A percentile compares a stretch with the other conserved stretches of the same genome.
These are phyloP conservation scores for Epinephelus awoara DNA, from an alignment of 2,797 vertebrate species.

Conservation along the genomic window DNA sequence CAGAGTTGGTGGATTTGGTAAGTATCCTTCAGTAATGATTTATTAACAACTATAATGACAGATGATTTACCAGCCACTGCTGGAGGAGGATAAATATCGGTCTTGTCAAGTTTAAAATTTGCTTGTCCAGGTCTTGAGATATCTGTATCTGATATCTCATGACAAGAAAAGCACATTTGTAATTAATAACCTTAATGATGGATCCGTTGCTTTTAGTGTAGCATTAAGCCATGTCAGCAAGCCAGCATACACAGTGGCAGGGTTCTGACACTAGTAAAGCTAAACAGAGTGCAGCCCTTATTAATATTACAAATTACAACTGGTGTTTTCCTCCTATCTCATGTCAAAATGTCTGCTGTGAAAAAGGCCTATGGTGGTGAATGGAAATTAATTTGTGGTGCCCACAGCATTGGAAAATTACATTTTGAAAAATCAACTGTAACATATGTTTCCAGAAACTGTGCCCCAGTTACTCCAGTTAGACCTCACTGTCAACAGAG, in stretches of 20 bases:
- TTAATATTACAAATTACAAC: slow-evolving; percentile 8
- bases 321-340: background rate
- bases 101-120: background rate
- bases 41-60: no score
- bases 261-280: background rate
- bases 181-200: slow-evolving; percentile 7
- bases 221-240: background rate
- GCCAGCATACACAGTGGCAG: background rate
- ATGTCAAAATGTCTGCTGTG: background rate
- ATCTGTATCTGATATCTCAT: no score
- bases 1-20: no score
- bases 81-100: no score
- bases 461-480: no score
- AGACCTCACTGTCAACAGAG: background rate
- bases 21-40: no score
- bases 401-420: background rate
- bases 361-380: background rate
- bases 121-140: background rate
- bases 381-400: background rate
- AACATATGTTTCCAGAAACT: background rate
- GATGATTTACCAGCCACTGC: no score
- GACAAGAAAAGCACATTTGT: slow-evolving; percentile 1
- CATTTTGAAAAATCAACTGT: background rate
- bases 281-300: background rate
- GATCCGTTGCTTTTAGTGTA: background rate